Conservation (phyloP, 2,888 invertebrate species). For the Agriopis leucophaearia region DNA sequence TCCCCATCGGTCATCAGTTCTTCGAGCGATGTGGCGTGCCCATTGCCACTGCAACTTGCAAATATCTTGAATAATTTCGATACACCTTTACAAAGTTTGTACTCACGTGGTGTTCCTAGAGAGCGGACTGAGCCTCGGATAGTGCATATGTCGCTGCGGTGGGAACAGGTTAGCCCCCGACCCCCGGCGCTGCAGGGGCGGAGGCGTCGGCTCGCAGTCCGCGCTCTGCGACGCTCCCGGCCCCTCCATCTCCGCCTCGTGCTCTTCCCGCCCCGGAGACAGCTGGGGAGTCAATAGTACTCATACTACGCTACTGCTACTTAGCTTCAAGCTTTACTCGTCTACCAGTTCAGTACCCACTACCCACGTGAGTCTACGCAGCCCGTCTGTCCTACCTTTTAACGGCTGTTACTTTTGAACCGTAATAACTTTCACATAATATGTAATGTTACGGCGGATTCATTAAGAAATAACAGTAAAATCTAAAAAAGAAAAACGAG, state of each 20-base stretch:
- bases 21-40: too few species aligned
- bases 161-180: constrained; percentile 95
- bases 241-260: constrained; percentile 94
- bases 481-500: too few species aligned
- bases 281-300: constrained; percentile 83
- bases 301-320: constrained; percentile 37
- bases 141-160: constrained; percentile 88
- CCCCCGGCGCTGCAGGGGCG: constrained; percentile 92
- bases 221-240: constrained; percentile 96
- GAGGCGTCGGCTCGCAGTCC: constrained; percentile 97
- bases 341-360: too few species aligned
- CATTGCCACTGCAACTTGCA: too few species aligned
- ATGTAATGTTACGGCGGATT: too few species aligned
- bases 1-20: too few species aligned
- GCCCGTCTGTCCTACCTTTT: too few species aligned
- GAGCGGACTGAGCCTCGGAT: constrained; percentile 93
- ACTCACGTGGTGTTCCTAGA: constrained; percentile 88
- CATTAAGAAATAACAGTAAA: too few species aligned
- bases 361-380: too few species aligned
- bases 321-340: constrained; percentile 5
- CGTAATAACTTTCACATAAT: too few species aligned
- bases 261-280: constrained; percentile 94
- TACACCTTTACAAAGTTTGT: not conserved
- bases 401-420: too few species aligned
- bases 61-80: too few species aligned